A percentile compares a stretch with the other conserved stretches of the same genome.
phyloP scores from a whole-genome alignment of 2,797 vertebrate genomes.

The Acridotheres tristis region DNA sequence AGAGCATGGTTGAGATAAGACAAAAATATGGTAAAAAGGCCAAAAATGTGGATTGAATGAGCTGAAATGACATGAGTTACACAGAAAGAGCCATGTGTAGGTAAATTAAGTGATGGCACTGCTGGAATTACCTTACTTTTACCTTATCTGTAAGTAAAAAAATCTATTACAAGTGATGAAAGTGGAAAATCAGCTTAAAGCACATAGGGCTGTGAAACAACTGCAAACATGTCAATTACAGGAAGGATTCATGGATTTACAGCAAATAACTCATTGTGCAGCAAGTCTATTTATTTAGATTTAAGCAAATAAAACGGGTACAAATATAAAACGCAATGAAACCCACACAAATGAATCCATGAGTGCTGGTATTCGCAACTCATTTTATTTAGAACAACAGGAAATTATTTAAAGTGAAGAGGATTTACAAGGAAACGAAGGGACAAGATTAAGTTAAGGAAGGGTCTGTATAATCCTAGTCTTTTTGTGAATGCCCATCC shows the following conservation, averaged over 20 bases:
- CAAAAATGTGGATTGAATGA: neutral
- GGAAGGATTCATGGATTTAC: neutral
- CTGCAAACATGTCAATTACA: neutral
- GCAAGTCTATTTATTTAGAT: neutral
- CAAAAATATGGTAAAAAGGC: neutral
- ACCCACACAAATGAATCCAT: neutral
- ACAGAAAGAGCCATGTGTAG: neutral
- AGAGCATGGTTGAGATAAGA: neutral
- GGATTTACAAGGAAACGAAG: neutral
- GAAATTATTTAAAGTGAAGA: neutral
- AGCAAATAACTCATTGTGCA: rapidly evolving
- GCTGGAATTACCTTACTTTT: neutral
- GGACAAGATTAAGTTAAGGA: neutral
- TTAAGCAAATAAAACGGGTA: neutral
- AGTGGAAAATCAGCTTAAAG: neutral
- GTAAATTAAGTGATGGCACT: neutral
- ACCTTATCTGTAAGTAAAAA: neutral
- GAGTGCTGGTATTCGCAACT: neutral
- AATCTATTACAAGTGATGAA: neutral
- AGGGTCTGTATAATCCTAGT: neutral
- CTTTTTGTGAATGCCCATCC: neutral
- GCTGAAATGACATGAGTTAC: neutral
- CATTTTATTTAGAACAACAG: neutral
- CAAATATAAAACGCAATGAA: neutral
- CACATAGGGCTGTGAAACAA: neutral